Evolutionary conservation across 2,113 vertebrate genomes (phyloP), one percentile per base, ranked within the genome.

Genomic region (Strix uralensis): DNA sequence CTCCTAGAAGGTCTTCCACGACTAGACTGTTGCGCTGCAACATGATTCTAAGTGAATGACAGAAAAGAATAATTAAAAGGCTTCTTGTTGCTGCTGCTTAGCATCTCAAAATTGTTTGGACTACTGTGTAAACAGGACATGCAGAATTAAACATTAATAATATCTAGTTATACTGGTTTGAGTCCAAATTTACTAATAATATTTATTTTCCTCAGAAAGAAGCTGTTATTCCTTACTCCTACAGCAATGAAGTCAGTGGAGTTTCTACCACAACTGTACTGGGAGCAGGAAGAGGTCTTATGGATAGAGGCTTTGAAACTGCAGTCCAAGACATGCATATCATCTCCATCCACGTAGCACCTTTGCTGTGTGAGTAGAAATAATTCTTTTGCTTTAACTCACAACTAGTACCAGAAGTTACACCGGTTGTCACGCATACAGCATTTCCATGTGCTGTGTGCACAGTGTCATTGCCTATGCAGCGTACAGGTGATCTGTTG

Each of bases 371-470:
- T 40, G n/a, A 83, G 63, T 36, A 73, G 55, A 73, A 94, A 62
- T 36, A 27, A 36, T 70, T 36, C 8, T 51, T 61, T 40, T 25
- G 34, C 29, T 81, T 85, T 62, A 75, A 54, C 18, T 85, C 65
- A 62, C 46, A 80, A 7, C 26, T n/a, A 59, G 58, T 25, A 67
- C n/a, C 27, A 25, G 9, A 57, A 57, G 5, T 40, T 80, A 15
- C 6, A 20, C 18, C 3, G 5, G 22, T 12, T 44, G 8, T 13
- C 20, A 5, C 3, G 0, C 8, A 9, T 2, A 42, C 23, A 80
- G 26, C 34, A 34, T 74, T 87, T 78, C 87, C 61, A 40, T 11
- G 16, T 9, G 1, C 38, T 51, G 2, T 29, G 12, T 34, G n/a
- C 40, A 7, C 2, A 7, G 15, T 65, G 27, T 15, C 63, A 49